Percentiles rank a stretch among this genome's conserved stretches.
Conservation (phyloP, 2,888 invertebrate genomes). For the Epiblema foenella region DNA sequence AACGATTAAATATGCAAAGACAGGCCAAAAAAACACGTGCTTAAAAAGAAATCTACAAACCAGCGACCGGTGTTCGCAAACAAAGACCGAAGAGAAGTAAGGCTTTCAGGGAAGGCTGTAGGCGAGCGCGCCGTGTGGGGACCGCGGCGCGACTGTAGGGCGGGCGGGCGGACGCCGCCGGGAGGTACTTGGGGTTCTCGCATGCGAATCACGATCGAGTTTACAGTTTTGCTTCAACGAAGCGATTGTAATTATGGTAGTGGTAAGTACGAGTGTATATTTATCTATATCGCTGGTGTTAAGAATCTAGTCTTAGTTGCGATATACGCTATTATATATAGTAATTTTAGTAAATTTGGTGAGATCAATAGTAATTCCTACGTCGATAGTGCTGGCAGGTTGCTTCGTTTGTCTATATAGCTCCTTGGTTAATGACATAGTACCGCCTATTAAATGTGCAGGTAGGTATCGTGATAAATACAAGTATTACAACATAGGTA, state of each 20-base stretch:
- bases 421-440: too few species aligned
- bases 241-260: too few species aligned
- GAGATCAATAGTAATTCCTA: background rate
- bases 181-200: slow-evolving; percentile 12
- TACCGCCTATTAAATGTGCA: too few species aligned
- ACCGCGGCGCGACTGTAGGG: slow-evolving; percentile 64
- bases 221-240: background rate
- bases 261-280: too few species aligned
- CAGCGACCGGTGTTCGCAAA: slow-evolving; percentile 43
- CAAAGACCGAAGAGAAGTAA: slow-evolving; percentile 46
- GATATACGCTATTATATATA: too few species aligned
- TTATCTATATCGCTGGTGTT: background rate
- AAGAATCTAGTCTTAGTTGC: background rate
- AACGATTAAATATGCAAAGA: background rate
- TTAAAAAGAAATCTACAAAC: slow-evolving; percentile 31
- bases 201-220: slow-evolving; percentile 21
- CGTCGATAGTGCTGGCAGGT: background rate
- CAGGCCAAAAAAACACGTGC: slow-evolving; percentile 6
- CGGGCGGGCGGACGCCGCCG: slow-evolving; percentile 54
- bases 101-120: slow-evolving; percentile 44
- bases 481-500: too few species aligned
- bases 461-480: background rate
- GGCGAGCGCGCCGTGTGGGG: slow-evolving; percentile 60
- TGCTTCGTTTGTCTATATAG: background rate
- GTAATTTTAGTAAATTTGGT: too few species aligned